A percentile compares a stretch with the other conserved stretches of the same genome.
phyloP scores from a whole-genome alignment of 92 coral and sea anemone genomes.

The Bergia sp. region DNA sequence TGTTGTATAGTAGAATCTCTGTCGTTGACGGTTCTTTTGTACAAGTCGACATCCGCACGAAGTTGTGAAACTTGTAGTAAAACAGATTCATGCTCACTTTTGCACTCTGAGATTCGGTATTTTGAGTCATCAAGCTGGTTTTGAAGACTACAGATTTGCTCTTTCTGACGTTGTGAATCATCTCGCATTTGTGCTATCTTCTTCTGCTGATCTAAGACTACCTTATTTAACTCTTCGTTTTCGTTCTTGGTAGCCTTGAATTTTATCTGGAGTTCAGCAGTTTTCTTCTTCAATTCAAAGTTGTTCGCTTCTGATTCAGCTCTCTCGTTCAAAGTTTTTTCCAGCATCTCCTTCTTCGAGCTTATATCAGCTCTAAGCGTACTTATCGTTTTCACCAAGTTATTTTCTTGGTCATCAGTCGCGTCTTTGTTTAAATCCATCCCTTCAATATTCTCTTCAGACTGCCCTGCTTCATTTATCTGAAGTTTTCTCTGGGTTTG shows the following conservation, averaged over 20 bases:
- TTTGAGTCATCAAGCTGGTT: background rate
- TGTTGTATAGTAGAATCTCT: constrained; percentile 1
- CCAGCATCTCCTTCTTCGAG: background rate
- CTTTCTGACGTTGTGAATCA: background rate
- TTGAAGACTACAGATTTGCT: constrained; percentile 11
- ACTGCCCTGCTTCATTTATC: background rate
- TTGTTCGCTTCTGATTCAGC: constrained; percentile 5
- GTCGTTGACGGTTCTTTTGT: constrained; percentile 17
- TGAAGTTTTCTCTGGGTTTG: constrained; percentile 12
- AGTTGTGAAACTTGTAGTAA: constrained; percentile 15
- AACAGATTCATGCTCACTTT: background rate
- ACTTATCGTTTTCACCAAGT: background rate
- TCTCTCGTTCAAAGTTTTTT: constrained; percentile 12
- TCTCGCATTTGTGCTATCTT: background rate
- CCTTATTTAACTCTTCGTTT: constrained; percentile 3
- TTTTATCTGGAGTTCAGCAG: constrained; percentile 19
- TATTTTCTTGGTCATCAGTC: background rate
- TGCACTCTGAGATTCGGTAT: background rate
- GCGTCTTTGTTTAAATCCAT: background rate
- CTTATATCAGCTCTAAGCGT: constrained; percentile 8
- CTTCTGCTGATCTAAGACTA: constrained; percentile 7
- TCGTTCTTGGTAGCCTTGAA: constrained; percentile 11
- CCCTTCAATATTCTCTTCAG: background rate
- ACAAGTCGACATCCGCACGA: background rate
- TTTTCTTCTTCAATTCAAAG: constrained; percentile 19